A percentile compares a stretch with the other conserved stretches of the same genome.
Conservation (phyloP, 2,113 vertebrate species). For the Pteruthius melanotis region DNA sequence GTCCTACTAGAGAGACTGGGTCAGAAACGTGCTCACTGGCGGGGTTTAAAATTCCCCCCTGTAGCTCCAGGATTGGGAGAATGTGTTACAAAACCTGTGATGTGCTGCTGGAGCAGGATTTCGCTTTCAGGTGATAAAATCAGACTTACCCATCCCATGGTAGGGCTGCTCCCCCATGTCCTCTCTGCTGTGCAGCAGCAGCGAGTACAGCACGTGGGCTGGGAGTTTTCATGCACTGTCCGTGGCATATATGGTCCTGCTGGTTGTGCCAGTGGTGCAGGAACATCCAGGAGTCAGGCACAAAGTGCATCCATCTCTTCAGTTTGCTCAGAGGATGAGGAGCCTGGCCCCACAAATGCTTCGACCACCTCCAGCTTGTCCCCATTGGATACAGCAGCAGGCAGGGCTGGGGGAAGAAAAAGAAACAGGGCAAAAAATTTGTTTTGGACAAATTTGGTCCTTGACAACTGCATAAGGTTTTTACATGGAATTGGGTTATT, state of each 20-base stretch:
- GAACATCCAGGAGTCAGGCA: neutral
- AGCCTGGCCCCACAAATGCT: neutral
- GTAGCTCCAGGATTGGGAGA: neutral
- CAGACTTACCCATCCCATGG: slow-evolving; percentile 31
- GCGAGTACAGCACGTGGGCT: fast-evolving
- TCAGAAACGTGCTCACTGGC: fast-evolving
- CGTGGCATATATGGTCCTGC: fast-evolving
- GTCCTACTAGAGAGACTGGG: fast-evolving
- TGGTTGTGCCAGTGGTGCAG: neutral
- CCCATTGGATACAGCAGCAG: neutral
- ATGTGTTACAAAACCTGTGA: neutral
- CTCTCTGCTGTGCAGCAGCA: fast-evolving
- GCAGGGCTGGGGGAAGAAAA: neutral
- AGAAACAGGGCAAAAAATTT: neutral
- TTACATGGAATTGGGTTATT: neutral
- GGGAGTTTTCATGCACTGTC: fast-evolving
- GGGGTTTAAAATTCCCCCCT: neutral
- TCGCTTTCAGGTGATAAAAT: neutral
- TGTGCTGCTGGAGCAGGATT: neutral
- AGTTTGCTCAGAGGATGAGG: fast-evolving
- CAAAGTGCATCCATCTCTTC: neutral
- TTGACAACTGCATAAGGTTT: neutral
- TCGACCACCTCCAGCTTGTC: neutral
- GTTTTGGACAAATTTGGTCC: neutral
- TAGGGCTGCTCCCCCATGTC: fast-evolving